Percentiles rank a stretch among this genome's conserved stretches.
phyloP scores from a whole-genome alignment of 2,888 invertebrate species.

The Acleris literana region DNA sequence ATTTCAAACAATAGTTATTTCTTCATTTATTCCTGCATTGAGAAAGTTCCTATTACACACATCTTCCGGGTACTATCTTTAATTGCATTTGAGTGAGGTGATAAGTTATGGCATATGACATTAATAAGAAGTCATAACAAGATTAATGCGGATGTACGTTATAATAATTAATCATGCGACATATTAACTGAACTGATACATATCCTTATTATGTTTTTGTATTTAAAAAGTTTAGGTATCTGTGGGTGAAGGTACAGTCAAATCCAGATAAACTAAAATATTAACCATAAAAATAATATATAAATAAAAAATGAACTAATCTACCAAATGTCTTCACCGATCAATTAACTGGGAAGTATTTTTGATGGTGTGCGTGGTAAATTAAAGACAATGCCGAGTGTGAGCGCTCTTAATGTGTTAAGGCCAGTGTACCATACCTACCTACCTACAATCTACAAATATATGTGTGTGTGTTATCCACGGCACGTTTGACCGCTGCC shows the following conservation, averaged over 20 bases:
- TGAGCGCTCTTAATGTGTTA: constrained; percentile 28
- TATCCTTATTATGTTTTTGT: too few species aligned
- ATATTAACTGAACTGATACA: too few species aligned
- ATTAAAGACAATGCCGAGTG: constrained; percentile 20
- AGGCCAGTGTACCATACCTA: constrained; percentile 23
- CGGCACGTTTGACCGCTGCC: too few species aligned
- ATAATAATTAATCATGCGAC: neutral
- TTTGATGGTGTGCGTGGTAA: constrained; percentile 11
- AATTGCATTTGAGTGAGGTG: neutral
- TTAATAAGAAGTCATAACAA: neutral
- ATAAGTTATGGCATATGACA: neutral
- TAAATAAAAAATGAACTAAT: too few species aligned
- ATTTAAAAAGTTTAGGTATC: too few species aligned
- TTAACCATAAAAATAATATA: too few species aligned
- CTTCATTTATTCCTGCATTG: too few species aligned
- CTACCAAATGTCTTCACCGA: neutral
- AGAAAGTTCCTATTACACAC: neutral
- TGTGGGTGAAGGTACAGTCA: too few species aligned
- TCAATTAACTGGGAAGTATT: neutral
- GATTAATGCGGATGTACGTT: neutral
- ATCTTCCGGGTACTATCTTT: neutral
- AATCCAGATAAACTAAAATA: too few species aligned
- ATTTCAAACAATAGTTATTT: too few species aligned
- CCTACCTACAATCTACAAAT: too few species aligned
- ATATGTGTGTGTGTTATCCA: neutral